These are phyloP conservation scores for Gila robusta DNA, from an alignment of 2,797 vertebrate genomes.

Conservation along the genomic window DNA sequence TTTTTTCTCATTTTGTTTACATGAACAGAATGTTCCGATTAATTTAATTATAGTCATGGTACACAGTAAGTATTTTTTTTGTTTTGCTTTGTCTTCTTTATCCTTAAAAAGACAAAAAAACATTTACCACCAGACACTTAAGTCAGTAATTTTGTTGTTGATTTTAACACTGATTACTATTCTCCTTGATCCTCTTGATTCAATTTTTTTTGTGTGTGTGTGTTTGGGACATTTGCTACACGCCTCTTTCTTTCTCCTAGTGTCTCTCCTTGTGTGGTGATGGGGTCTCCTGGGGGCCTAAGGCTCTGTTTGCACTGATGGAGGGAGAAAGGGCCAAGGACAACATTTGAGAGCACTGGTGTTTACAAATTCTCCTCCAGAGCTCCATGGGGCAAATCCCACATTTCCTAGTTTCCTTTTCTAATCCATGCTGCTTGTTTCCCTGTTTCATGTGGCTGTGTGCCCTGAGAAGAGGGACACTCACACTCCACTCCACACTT, in stretches of 20 bases:
- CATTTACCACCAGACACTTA: not conserved
- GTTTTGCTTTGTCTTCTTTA: not conserved
- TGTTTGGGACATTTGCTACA: not conserved
- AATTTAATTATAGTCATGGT: not conserved
- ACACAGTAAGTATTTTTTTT: not conserved
- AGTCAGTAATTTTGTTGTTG: not conserved
- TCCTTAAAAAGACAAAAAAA: too few species aligned
- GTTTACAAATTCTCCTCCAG: slow-evolving; percentile 45
- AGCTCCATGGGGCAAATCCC: slow-evolving; percentile 33
- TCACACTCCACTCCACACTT: slow-evolving; percentile 6
- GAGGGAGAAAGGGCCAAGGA: slow-evolving; percentile 38
- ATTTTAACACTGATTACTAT: slow-evolving; percentile 26
- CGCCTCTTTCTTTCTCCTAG: slow-evolving; percentile 6
- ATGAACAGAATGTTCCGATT: not conserved
- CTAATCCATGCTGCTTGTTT: slow-evolving; percentile 29
- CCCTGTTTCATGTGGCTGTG: not conserved
- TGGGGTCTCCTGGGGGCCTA: slow-evolving; percentile 48
- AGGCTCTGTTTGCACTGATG: slow-evolving; percentile 48
- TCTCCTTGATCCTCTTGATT: slow-evolving; percentile 6
- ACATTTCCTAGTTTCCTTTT: slow-evolving; percentile 20
- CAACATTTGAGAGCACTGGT: slow-evolving; percentile 46
- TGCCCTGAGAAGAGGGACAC: not conserved
- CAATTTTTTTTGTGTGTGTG: not conserved
- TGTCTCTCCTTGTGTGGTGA: slow-evolving; percentile 31
- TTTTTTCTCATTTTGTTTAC: not conserved